phyloP scores from a whole-genome alignment of 2,888 invertebrate genomes.

The Cheiracanthium punctorium region DNA sequence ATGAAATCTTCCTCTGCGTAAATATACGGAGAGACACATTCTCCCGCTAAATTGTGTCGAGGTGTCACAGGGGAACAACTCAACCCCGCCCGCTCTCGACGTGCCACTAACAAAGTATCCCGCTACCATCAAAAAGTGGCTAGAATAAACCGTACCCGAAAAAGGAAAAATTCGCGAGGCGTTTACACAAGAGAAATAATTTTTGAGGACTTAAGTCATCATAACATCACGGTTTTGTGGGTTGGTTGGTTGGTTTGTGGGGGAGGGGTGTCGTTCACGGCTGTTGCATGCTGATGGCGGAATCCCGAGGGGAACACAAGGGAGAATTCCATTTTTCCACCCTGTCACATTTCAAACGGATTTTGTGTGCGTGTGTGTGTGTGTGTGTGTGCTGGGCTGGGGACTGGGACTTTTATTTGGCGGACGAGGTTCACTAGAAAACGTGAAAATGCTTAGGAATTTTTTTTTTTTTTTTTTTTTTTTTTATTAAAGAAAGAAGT shows the following conservation, averaged over 20 bases:
- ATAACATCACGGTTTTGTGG: not conserved
- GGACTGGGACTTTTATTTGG: too few species aligned
- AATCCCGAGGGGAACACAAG: constrained; percentile 18
- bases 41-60: not conserved
- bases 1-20: not conserved
- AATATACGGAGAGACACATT: not conserved
- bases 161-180: not conserved
- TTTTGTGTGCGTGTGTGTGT: too few species aligned
- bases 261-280: not conserved
- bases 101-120: not conserved
- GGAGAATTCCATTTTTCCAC: constrained; percentile 1
- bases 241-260: not conserved
- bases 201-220: not conserved
- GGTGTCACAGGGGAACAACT: not conserved
- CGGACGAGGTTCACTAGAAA: too few species aligned
- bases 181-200: constrained; percentile 5
- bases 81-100: too few species aligned
- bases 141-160: not conserved
- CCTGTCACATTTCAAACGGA: constrained; percentile 43
- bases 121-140: constrained; percentile 1
- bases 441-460: too few species aligned
- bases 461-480: too few species aligned
- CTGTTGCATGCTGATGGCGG: constrained; percentile 30
- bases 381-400: too few species aligned
- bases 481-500: too few species aligned